phyloP scores from a whole-genome alignment of 2,888 invertebrate species.

The Augiades crinisus region DNA sequence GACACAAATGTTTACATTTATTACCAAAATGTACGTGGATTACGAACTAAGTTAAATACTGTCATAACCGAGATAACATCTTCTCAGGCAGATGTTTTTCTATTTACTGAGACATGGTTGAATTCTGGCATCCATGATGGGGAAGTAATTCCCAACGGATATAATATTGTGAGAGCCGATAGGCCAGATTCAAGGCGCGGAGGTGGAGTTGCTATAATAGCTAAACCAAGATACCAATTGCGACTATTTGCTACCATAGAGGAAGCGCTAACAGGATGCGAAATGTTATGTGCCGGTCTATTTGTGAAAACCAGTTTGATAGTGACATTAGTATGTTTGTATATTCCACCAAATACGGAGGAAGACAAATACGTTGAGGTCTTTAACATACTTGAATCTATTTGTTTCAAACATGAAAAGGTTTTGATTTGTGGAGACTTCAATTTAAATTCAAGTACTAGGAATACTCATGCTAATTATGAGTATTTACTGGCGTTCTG shows the following conservation, averaged over 20 bases:
- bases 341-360: neutral
- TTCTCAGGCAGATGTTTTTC: neutral
- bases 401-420: neutral
- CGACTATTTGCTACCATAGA: no score
- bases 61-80: neutral
- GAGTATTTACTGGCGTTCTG: no score
- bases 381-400: neutral
- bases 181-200: no score
- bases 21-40: neutral
- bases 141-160: no score
- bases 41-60: neutral
- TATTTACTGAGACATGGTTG: neutral
- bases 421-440: no score
- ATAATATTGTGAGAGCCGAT: no score
- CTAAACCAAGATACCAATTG: no score
- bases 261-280: neutral
- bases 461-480: no score
- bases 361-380: neutral
- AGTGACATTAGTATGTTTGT: neutral
- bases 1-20: no score
- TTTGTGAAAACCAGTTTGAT: neutral
- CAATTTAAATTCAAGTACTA: no score
- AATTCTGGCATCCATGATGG: no score
- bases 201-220: no score
- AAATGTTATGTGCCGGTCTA: neutral